Evolutionary conservation across 2,113 vertebrate genomes (phyloP).

Genomic region (Bolborhynchus lineola): DNA sequence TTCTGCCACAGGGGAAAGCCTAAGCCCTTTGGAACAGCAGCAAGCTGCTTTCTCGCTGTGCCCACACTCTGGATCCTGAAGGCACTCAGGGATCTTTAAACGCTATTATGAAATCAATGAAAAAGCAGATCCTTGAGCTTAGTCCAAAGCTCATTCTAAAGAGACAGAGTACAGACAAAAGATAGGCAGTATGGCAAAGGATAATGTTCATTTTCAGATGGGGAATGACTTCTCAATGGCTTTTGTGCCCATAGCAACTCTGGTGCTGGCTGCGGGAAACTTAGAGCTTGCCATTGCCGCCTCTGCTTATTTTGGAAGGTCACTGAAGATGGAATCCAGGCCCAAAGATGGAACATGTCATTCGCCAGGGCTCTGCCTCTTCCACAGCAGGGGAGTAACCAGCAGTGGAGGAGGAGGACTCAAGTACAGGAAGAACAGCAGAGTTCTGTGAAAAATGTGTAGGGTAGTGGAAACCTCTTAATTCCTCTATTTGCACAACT

Average conservation of each 20-base stretch:
- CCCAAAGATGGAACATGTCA: background rate
- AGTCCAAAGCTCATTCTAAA: background rate
- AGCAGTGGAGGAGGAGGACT: background rate
- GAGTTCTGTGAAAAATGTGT: background rate
- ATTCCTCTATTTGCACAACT: constrained; percentile 8
- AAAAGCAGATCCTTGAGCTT: background rate
- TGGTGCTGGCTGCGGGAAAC: background rate
- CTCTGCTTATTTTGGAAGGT: background rate
- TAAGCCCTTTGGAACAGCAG: background rate
- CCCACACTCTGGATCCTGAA: fast-evolving
- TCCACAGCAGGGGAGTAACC: background rate
- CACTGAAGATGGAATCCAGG: background rate
- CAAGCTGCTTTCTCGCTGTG: background rate
- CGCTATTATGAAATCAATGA: fast-evolving
- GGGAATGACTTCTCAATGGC: background rate
- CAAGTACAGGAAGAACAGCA: background rate
- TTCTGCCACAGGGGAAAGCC: fast-evolving
- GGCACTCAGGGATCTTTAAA: background rate
- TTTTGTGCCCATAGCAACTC: background rate
- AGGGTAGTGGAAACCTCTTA: background rate
- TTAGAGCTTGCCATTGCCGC: background rate
- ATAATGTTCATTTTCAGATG: background rate
- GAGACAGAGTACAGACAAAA: background rate
- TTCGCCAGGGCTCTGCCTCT: background rate
- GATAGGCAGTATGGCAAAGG: background rate